These are phyloP conservation scores for Aphelenchoides fujianensis DNA, from an alignment of 1,140 invertebrate species.

Conservation along the genomic window DNA sequence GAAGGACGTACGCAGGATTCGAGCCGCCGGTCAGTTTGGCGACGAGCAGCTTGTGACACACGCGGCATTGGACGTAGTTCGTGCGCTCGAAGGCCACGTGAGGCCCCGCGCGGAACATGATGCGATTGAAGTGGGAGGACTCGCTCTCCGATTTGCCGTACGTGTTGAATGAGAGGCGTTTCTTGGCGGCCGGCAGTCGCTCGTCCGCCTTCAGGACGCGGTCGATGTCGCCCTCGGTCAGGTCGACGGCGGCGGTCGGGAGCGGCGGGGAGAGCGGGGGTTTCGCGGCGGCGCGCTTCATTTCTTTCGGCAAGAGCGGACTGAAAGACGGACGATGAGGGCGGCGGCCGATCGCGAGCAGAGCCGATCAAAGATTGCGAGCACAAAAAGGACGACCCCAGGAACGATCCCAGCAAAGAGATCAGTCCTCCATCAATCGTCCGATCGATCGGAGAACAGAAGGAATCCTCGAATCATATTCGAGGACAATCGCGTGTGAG, in stretches of 20 bases:
- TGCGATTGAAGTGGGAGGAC: background rate
- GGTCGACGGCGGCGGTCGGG: background rate
- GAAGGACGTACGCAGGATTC: constrained; percentile 12
- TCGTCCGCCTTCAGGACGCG: background rate
- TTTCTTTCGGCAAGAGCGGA: too few relatives aligned
- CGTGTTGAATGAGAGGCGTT: constrained; percentile 1
- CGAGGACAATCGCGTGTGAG: too few relatives aligned
- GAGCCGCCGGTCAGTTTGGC: constrained; percentile 12
- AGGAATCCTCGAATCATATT: too few relatives aligned
- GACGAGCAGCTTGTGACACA: background rate
- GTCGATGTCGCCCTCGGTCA: background rate
- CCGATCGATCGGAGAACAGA: too few relatives aligned
- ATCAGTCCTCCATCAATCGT: too few relatives aligned
- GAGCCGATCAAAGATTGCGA: too few relatives aligned
- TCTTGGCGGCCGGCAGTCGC: background rate
- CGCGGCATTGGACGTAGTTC: constrained; percentile 2
- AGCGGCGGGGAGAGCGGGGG: background rate
- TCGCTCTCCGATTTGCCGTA: constrained; percentile 10
- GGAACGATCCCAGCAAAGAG: too few relatives aligned
- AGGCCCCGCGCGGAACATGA: background rate
- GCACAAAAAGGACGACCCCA: too few relatives aligned
- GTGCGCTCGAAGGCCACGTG: background rate
- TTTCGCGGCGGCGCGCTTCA: too few relatives aligned
- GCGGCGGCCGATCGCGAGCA: too few relatives aligned
- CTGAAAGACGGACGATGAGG: too few relatives aligned